Evolutionary conservation across 2,888 invertebrate genomes (phyloP), one percentile per base, ranked within the genome.

Genomic region (Blastobasis lacticolella): DNA sequence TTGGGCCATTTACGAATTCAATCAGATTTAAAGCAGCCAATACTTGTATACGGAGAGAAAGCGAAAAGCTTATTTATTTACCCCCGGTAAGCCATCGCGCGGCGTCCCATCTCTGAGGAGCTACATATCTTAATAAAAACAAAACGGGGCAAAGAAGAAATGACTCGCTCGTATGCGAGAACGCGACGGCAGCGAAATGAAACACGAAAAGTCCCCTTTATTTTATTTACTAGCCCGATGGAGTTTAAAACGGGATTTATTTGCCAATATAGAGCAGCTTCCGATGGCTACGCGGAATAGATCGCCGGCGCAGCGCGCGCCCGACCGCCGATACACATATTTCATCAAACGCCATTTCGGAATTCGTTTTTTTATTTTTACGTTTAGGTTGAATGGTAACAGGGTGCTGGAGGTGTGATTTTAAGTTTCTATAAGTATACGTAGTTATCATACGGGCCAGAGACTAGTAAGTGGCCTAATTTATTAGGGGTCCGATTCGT

Each of bases 61-160:
- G 51, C 54, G 51, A 47, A 60, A 60, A 64, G 52, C 69, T 71
- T 71, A 72, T 73, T 72, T 73, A 73, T 72, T 72, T 67, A 66
- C 64, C 62, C 61, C 54, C 49, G 49, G 55, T 67, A 71, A 71
- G 67, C 59, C 66, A 61, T 60, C 58, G 58, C 54, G 42, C 5
- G 66, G 64, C 61, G 64, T 68, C 68, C 62, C 67, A 74, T 73
- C 68, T 63, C 63, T 60, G 52, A 60, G 62, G 54, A 61, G 71
- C 74, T 62, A 81, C 81, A 81, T 74, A 77, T 83, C 83, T 83
- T 81, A 78, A 81, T 83, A 79, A 81, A 80, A 83, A 78, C 76
- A 75, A 78, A 81, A 73, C 67, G 70, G 63, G 67, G 63, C n/a
- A n/a, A 59, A 60, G 66, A 67, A 23, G 23, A 64, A 75, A 75